Evolutionary conservation across 2,113 vertebrate species (phyloP).

Genomic region (Carollia perspicillata): DNA sequence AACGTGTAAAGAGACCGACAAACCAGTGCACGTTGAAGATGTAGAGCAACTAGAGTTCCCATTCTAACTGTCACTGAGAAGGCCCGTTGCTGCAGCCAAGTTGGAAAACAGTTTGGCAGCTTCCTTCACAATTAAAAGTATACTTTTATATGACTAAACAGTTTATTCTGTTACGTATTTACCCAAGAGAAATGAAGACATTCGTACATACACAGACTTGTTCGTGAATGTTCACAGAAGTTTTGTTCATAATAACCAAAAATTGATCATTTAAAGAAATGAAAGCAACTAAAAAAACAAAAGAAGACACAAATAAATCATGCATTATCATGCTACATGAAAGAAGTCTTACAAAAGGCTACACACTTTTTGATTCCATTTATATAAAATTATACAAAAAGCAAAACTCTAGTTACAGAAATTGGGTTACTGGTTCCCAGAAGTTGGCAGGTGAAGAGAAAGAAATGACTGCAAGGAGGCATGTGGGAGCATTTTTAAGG

Average conservation of each 20-base stretch:
- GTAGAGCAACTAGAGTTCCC: background rate
- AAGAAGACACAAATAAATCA: background rate
- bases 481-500: background rate
- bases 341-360: background rate
- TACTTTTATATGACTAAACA: background rate
- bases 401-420: background rate
- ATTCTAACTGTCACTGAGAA: background rate
- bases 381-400: background rate
- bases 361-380: background rate
- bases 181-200: background rate
- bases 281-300: background rate
- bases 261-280: background rate
- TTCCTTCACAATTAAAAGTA: background rate
- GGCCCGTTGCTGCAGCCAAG: background rate
- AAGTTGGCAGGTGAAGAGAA: background rate
- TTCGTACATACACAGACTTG: background rate
- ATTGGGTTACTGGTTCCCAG: background rate
- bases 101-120: background rate
- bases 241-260: background rate
- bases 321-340: background rate
- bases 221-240: background rate
- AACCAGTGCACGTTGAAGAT: background rate
- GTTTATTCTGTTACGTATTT: background rate
- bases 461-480: background rate
- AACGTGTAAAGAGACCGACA: background rate